phyloP scores from a whole-genome alignment of 2,113 vertebrate genomes.

The Lepisosteus oculatus region DNA sequence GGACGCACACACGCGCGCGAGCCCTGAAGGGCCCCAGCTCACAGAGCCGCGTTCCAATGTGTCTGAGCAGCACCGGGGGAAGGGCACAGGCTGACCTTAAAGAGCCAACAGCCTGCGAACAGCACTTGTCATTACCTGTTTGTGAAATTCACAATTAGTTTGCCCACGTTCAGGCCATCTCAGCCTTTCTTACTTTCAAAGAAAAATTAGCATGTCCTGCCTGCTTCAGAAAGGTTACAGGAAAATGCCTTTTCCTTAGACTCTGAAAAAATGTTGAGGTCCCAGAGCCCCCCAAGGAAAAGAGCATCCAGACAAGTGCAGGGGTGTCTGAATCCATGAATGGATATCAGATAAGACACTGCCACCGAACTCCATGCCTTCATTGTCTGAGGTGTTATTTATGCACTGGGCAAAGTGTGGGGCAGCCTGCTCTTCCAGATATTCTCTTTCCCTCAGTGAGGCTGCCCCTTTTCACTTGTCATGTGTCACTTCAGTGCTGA shows the following conservation, averaged over 20 bases:
- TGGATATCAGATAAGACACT: too few species aligned
- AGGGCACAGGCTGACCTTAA: conserved; percentile 30
- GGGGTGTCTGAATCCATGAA: neutral
- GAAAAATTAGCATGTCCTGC: neutral
- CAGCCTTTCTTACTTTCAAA: neutral
- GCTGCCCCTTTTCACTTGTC: too few species aligned
- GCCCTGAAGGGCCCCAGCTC: too few species aligned
- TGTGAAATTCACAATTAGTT: neutral
- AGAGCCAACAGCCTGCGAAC: conserved; percentile 16
- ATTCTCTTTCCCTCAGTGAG: too few species aligned
- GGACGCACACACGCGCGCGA: too few species aligned
- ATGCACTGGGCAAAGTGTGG: too few species aligned
- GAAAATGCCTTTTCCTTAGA: conserved; percentile 11
- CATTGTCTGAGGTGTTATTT: too few species aligned
- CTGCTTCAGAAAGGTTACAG: neutral
- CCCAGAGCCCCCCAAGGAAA: neutral
- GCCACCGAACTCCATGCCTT: too few species aligned
- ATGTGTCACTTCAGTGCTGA: too few species aligned
- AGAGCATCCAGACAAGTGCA: conserved; percentile 1
- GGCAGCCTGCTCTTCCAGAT: too few species aligned
- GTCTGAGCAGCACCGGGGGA: neutral
- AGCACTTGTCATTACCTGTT: conserved; percentile 13
- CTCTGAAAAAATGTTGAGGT: neutral
- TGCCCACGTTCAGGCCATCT: neutral
- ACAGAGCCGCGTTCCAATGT: neutral